Conservation (phyloP, 1,140 invertebrate genomes). For the Pseudomyrmex sp. region DNA sequence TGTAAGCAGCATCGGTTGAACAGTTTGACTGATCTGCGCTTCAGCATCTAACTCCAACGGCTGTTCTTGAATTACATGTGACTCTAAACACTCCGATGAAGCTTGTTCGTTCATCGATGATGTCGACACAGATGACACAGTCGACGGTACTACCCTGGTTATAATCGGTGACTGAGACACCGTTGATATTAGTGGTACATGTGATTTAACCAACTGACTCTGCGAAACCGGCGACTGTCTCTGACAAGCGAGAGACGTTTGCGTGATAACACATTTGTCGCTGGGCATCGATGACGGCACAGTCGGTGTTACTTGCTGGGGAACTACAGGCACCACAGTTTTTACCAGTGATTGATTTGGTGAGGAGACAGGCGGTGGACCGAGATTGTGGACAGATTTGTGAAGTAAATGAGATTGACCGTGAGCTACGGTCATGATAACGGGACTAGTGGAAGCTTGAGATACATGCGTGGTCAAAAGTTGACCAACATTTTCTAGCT, state of each 20-base stretch:
- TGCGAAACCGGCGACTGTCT: slow-evolving; percentile 64
- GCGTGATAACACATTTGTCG: slow-evolving; percentile 61
- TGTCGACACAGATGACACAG: slow-evolving; percentile 60
- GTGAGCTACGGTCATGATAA: slow-evolving; percentile 82
- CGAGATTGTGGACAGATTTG: slow-evolving; percentile 76
- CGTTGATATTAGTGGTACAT: slow-evolving; percentile 75
- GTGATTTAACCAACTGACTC: slow-evolving; percentile 72
- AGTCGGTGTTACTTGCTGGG: slow-evolving; percentile 70
- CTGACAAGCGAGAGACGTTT: slow-evolving; percentile 36
- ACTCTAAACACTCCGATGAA: slow-evolving; percentile 35
- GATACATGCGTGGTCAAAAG: slow-evolving; percentile 80
- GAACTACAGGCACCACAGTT: slow-evolving; percentile 76
- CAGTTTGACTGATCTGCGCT: slow-evolving; percentile 54
- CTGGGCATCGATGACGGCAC: slow-evolving; percentile 7
- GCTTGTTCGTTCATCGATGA: slow-evolving; percentile 21
- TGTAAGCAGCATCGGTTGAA: slow-evolving; percentile 72
- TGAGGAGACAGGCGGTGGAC: slow-evolving; percentile 64
- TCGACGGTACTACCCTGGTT: slow-evolving; percentile 67
- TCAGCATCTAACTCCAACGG: slow-evolving; percentile 54
- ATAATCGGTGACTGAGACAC: slow-evolving; percentile 73
- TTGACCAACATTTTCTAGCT: slow-evolving; percentile 78
- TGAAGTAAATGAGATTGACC: slow-evolving; percentile 78
- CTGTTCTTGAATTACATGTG: slow-evolving; percentile 26
- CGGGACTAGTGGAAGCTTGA: slow-evolving; percentile 84
- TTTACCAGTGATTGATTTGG: slow-evolving; percentile 78